Evolutionary conservation across 2,888 invertebrate species (phyloP).

Genomic region (Philonicus albiceps): DNA sequence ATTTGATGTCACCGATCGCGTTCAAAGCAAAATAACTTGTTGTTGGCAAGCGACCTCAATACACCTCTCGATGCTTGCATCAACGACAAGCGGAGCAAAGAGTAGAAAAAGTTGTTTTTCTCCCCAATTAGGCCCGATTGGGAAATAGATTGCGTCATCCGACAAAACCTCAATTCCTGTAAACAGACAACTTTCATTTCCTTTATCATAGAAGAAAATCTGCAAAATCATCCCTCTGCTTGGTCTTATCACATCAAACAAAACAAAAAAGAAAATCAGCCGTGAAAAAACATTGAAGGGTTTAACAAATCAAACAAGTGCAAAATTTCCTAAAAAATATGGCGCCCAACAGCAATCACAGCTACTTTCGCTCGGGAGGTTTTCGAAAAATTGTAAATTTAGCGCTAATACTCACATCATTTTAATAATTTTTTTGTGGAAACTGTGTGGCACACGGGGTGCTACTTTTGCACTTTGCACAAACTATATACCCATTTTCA

Average conservation of each 20-base stretch:
- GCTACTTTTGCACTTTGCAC: constrained; percentile 57
- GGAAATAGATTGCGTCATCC: not conserved
- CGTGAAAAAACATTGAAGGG: not conserved
- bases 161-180: not conserved
- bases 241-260: not conserved
- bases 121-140: not conserved
- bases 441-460: constrained; percentile 58
- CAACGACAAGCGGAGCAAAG: not conserved
- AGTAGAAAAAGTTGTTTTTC: not conserved
- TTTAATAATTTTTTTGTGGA: constrained; percentile 54
- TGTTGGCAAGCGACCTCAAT: not conserved
- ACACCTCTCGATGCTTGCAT: not conserved
- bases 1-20: not conserved
- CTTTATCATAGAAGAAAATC: not conserved
- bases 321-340: not conserved
- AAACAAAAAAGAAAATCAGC: too few relatives aligned
- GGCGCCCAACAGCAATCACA: not conserved
- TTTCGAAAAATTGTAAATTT: not conserved
- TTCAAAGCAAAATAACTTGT: not conserved
- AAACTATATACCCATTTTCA: constrained; percentile 81
- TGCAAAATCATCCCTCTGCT: not conserved
- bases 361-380: not conserved
- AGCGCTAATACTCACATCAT: constrained; percentile 39
- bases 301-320: not conserved
- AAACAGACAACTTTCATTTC: not conserved